These are phyloP conservation scores for Ictalurus furcatus DNA, from an alignment of 2,113 vertebrate genomes.

Conservation along the genomic window DNA sequence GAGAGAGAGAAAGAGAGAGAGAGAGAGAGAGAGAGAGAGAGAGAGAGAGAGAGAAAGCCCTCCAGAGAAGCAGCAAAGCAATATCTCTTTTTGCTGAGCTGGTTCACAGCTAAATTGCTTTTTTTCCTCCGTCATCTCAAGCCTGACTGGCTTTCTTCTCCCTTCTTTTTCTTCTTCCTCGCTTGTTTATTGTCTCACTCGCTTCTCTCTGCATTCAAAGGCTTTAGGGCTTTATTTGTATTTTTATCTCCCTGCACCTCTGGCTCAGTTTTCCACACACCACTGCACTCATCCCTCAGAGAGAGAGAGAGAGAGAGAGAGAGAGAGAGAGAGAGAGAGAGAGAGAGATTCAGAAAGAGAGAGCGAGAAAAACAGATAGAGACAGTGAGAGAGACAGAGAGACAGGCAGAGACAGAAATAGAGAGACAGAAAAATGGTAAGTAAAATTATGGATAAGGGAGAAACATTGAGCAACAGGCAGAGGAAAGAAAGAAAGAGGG, in stretches of 20 bases:
- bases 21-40: not conserved
- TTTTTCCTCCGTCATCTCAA: not conserved
- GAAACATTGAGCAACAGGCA: not conserved
- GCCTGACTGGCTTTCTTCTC: not conserved
- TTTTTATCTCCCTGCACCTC: slow-evolving; percentile 39
- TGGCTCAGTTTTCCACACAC: slow-evolving; percentile 8
- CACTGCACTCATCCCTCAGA: not conserved
- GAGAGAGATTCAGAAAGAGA: too few species aligned
- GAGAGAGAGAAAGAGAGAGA: not conserved
- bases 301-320: not conserved
- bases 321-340: not conserved
- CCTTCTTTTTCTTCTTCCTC: not conserved
- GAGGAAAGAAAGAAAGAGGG: not conserved
- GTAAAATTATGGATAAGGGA: not conserved
- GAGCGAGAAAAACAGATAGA: not conserved
- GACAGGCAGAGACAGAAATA: not conserved
- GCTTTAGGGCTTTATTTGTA: slow-evolving; percentile 34
- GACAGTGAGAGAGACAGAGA: not conserved
- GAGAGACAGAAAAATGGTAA: too few species aligned
- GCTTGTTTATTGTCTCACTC: not conserved
- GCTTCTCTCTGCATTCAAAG: not conserved
- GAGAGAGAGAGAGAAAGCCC: slow-evolving; percentile 15
- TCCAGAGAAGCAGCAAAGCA: slow-evolving; percentile 12
- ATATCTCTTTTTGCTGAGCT: slow-evolving; percentile 20
- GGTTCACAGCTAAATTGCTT: slow-evolving; percentile 23